These are phyloP conservation scores for Cryptocephalus primarius DNA, from an alignment of 2,888 invertebrate genomes.

Conservation along the genomic window DNA sequence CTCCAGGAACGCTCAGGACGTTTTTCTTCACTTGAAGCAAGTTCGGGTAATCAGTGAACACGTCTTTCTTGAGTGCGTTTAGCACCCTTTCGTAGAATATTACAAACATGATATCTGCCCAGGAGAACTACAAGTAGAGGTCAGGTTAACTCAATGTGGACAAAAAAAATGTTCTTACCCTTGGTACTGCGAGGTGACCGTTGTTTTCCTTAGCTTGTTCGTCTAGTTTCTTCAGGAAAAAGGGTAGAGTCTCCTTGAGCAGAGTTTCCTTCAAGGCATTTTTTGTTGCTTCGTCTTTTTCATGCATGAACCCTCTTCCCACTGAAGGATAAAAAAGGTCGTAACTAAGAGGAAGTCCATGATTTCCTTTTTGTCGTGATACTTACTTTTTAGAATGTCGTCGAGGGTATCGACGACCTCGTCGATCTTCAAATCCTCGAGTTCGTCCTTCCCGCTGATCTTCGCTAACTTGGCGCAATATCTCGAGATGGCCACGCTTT, in stretches of 20 bases:
- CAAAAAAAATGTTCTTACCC: conserved; percentile 1
- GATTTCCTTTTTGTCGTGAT: too few species aligned
- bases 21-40: conserved; percentile 45
- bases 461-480: conserved; percentile 49
- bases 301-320: too few species aligned
- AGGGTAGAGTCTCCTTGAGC: conserved; percentile 1
- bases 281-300: conserved; percentile 5
- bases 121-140: conserved; percentile 4
- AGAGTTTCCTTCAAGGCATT: background rate
- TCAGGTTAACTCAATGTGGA: background rate
- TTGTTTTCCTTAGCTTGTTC: conserved; percentile 4
- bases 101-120: conserved; percentile 8
- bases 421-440: conserved; percentile 49
- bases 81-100: conserved; percentile 2
- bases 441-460: conserved; percentile 42
- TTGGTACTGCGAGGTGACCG: conserved; percentile 7
- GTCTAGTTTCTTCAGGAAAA: conserved; percentile 3
- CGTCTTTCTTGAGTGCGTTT: background rate
- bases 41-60: conserved; percentile 44
- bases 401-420: conserved; percentile 45
- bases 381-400: conserved; percentile 47
- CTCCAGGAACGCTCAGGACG: conserved; percentile 45
- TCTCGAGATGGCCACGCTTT: conserved; percentile 47
- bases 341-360: too few species aligned
- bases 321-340: too few species aligned